A percentile compares a stretch with the other conserved stretches of the same genome.
phyloP scores from a whole-genome alignment of 2,797 vertebrate species.

The Psittacula derbiana region DNA sequence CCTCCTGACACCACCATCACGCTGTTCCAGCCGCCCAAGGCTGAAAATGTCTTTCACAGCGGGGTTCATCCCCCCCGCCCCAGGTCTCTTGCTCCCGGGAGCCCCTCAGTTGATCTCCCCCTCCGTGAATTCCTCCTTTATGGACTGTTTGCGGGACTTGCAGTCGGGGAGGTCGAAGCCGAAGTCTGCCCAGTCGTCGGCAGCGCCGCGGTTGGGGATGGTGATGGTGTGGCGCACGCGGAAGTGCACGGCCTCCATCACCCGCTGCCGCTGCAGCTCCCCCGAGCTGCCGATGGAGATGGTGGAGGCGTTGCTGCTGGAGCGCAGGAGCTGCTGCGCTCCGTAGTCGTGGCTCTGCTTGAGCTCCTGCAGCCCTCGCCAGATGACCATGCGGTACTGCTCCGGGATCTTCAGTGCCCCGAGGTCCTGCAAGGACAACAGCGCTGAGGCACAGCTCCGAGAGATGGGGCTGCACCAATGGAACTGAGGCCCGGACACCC shows the following conservation, averaged over 20 bases:
- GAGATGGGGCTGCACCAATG: fast-evolving
- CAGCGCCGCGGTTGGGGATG: conserved; percentile 87
- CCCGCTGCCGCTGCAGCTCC: conserved; percentile 93
- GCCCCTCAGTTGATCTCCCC: conserved; percentile 85
- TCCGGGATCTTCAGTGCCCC: conserved; percentile 95
- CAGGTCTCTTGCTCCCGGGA: background rate
- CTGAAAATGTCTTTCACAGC: background rate
- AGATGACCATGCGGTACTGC: conserved; percentile 91
- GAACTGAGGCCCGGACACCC: fast-evolving
- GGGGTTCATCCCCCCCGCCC: fast-evolving
- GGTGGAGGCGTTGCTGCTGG: conserved; percentile 89
- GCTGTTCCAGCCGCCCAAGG: background rate
- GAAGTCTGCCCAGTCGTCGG: conserved; percentile 96
- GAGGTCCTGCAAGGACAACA: conserved; percentile 82
- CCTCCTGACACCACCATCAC: background rate
- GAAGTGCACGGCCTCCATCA: conserved; percentile 99
- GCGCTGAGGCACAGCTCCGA: fast-evolving
- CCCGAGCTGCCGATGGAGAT: conserved; percentile 86
- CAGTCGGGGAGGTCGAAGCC: conserved; percentile 98
- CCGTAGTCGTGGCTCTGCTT: conserved; percentile 90
- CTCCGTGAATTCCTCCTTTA: conserved; percentile 96
- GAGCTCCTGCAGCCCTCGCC: conserved; percentile 95
- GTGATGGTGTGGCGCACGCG: conserved; percentile 98
- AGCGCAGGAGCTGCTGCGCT: conserved; percentile 89
- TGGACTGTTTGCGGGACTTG: conserved; percentile 89